Evolutionary conservation across 2,888 invertebrate genomes (phyloP).

Genomic region (Dexiosoma caninum): DNA sequence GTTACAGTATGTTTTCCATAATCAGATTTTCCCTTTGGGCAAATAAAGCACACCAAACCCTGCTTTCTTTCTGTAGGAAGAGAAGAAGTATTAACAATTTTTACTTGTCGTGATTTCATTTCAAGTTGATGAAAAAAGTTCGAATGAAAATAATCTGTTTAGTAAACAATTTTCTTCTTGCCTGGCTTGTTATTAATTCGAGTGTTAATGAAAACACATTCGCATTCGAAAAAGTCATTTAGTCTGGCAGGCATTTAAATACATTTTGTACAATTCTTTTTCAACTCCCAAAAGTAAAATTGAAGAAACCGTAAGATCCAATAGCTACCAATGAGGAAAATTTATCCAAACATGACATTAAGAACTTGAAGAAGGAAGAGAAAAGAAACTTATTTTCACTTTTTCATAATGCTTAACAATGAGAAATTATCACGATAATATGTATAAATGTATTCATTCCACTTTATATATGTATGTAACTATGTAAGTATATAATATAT

Average conservation of each 20-base stretch:
- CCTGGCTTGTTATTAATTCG: neutral
- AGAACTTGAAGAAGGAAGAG: neutral
- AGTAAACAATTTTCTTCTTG: neutral
- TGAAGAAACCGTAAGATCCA: neutral
- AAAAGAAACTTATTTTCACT: slow-evolving; percentile 56
- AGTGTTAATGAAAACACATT: neutral
- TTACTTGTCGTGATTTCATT: neutral
- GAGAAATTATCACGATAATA: slow-evolving; percentile 47
- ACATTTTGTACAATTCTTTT: neutral
- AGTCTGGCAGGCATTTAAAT: slow-evolving; percentile 27
- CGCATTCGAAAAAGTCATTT: slow-evolving; percentile 7
- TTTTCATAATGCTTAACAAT: slow-evolving; percentile 36
- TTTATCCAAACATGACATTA: neutral
- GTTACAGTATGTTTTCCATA: too few species aligned
- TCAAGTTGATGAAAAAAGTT: neutral
- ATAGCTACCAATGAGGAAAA: neutral
- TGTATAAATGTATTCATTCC: slow-evolving; percentile 33
- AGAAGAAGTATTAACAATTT: neutral
- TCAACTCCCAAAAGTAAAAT: neutral
- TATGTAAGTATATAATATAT: too few species aligned
- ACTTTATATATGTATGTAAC: too few species aligned
- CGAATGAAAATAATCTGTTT: neutral
- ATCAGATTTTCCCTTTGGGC: too few species aligned
- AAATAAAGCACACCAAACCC: neutral
- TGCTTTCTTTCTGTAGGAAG: neutral